Conservation (phyloP, 2,113 vertebrate species). For the Stegastes partitus region DNA sequence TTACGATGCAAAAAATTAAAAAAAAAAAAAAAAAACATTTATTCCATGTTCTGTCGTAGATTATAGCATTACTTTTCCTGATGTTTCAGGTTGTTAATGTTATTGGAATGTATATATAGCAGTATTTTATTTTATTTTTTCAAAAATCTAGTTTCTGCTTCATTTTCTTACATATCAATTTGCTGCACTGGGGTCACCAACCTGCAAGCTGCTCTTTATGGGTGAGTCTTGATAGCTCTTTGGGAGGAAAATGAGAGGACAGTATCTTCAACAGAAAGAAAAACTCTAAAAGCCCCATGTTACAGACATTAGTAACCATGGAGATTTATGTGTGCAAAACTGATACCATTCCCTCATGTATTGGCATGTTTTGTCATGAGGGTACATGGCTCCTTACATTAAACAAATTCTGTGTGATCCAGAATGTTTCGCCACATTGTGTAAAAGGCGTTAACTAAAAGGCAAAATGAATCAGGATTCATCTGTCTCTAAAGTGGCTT, state of each 20-base stretch:
- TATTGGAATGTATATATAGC: too few relatives aligned
- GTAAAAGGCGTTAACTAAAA: neutral
- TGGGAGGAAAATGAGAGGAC: slow-evolving; percentile 44
- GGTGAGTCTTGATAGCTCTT: slow-evolving; percentile 25
- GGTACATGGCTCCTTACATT: neutral
- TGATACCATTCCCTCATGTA: neutral
- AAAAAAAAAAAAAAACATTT: too few relatives aligned
- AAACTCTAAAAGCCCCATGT: slow-evolving; percentile 41
- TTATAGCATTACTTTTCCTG: too few relatives aligned
- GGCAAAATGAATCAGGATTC: neutral
- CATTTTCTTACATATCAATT: too few relatives aligned
- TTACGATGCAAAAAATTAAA: too few relatives aligned
- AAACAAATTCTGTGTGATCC: slow-evolving; percentile 1
- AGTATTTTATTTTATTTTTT: too few relatives aligned
- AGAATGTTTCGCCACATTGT: neutral
- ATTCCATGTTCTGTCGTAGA: too few relatives aligned
- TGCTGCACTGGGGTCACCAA: too few relatives aligned
- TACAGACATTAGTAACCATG: slow-evolving; percentile 58
- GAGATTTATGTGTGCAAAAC: slow-evolving; percentile 22
- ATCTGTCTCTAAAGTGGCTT: neutral
- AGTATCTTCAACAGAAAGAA: slow-evolving; percentile 35
- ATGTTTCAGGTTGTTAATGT: too few relatives aligned
- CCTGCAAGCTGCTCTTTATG: neutral
- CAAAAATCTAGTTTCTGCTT: too few relatives aligned
- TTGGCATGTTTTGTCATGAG: neutral